Conservation (phyloP, 2,113 vertebrate species). For the Amazona guildingii region DNA sequence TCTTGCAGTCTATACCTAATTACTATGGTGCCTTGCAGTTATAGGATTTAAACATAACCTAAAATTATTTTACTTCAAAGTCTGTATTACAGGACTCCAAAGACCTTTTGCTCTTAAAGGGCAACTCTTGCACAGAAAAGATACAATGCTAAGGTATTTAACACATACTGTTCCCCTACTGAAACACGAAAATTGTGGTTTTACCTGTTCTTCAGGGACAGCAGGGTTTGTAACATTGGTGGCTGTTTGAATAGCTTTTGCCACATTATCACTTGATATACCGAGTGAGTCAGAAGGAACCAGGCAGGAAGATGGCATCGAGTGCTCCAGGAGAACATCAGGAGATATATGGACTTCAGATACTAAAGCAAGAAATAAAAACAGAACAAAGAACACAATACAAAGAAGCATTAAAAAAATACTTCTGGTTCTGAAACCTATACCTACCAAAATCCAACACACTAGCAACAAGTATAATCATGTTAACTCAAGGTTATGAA, state of each 20-base stretch:
- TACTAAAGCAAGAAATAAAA: slow-evolving; percentile 35
- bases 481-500: not conserved
- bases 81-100: not conserved
- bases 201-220: slow-evolving; percentile 64
- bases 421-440: not conserved
- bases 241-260: not conserved
- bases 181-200: not conserved
- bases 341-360: slow-evolving; percentile 65
- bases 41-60: not conserved
- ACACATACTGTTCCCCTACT: not conserved
- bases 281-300: slow-evolving; percentile 47
- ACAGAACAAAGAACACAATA: not conserved
- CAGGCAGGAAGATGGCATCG: slow-evolving; percentile 8
- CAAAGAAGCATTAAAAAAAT: not conserved
- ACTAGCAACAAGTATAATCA: not conserved
- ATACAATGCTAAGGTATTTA: not conserved
- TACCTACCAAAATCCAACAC: not conserved
- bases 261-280: slow-evolving; percentile 20
- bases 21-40: not conserved
- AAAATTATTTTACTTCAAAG: not conserved
- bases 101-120: not conserved
- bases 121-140: not conserved
- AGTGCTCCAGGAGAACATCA: slow-evolving; percentile 49
- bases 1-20: not conserved
- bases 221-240: not conserved